A percentile compares a stretch with the other conserved stretches of the same genome.
Conservation (phyloP, 2,797 vertebrate species). For the Phataginus tricuspis region DNA sequence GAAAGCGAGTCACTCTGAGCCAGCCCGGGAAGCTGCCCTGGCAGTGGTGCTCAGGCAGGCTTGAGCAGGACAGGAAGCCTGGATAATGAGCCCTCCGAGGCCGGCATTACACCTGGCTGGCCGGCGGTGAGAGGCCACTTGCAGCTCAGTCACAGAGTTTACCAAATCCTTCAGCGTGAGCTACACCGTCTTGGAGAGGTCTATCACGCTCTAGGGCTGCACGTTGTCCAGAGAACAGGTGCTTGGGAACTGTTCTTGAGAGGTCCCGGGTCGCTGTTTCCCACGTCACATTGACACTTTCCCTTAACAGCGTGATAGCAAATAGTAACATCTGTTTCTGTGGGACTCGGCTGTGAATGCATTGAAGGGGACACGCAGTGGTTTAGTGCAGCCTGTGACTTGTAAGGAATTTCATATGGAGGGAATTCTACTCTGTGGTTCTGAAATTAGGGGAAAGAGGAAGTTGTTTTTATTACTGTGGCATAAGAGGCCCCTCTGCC, state of each 20-base stretch:
- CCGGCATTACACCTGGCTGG: not conserved
- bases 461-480: conserved; percentile 83
- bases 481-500: conserved; percentile 70
- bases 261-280: not conserved
- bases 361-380: conserved; percentile 9
- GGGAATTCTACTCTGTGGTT: conserved; percentile 79
- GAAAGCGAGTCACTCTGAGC: not conserved
- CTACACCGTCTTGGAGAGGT: not conserved
- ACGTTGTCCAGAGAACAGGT: conserved; percentile 38
- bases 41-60: not conserved
- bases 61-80: not conserved
- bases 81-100: not conserved
- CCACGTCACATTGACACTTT: conserved; percentile 51
- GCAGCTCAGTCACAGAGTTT: not conserved
- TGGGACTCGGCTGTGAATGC: conserved; percentile 6
- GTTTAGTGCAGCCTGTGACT: conserved; percentile 46
- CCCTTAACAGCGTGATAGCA: conserved; percentile 35
- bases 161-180: not conserved
- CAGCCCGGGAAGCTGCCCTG: not conserved
- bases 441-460: conserved; percentile 80
- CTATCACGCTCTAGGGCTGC: conserved; percentile 20
- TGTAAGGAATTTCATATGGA: conserved; percentile 75
- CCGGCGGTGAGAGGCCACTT: not conserved
- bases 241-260: conserved; percentile 20
- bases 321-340: conserved; percentile 70